Percentiles rank a stretch among this genome's conserved stretches.
Evolutionary conservation across 2,888 invertebrate species (phyloP).

Genomic region (Steinernema carpocapsae): DNA sequence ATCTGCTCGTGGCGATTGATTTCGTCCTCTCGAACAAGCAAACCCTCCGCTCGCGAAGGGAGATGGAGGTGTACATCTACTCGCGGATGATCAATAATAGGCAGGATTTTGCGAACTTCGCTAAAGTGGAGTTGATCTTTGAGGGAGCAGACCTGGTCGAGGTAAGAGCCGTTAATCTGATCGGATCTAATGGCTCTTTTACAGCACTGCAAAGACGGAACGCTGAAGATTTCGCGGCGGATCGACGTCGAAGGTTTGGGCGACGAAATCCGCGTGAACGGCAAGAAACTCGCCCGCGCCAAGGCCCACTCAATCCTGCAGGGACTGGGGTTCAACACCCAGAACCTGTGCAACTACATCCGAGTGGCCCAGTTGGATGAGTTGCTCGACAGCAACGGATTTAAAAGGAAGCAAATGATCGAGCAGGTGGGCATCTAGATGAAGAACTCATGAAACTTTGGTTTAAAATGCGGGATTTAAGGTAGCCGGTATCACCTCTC

Average conservation of each 20-base stretch:
- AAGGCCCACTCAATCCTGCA: neutral
- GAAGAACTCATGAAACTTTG: neutral
- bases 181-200: neutral
- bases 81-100: neutral
- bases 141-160: neutral
- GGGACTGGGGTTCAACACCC: neutral
- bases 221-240: neutral
- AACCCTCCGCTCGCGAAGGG: neutral
- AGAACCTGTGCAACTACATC: slow-evolving; percentile 14
- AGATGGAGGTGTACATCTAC: slow-evolving; percentile 13
- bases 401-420: neutral
- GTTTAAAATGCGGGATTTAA: too few relatives aligned
- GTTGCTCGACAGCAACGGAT: slow-evolving; percentile 17
- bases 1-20: slow-evolving; percentile 13
- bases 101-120: neutral
- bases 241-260: neutral
- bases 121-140: neutral
- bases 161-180: neutral
- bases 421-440: neutral
- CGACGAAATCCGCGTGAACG: slow-evolving; percentile 6
- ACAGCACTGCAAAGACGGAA: neutral
- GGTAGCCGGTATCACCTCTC: neutral
- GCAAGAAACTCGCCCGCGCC: neutral
- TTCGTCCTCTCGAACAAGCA: slow-evolving; percentile 4
- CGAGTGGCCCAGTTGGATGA: neutral